phyloP scores from a whole-genome alignment of 2,113 vertebrate genomes.

The Amphiprion ocellaris region DNA sequence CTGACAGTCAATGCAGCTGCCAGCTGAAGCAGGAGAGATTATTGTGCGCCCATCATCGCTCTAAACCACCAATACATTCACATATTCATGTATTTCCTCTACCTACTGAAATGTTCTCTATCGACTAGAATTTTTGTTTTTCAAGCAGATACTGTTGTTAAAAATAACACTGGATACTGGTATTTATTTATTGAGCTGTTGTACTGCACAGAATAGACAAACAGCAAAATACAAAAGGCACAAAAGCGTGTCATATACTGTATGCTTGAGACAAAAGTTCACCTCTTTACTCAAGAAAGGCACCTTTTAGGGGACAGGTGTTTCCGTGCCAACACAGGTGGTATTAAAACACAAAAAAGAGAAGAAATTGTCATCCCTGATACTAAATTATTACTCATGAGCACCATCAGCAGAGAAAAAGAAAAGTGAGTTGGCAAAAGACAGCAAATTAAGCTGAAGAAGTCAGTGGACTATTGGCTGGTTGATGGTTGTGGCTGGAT shows the following conservation, averaged over 20 bases:
- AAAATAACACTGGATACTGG: background rate
- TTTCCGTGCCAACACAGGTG: background rate
- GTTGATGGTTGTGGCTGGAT: too few species aligned
- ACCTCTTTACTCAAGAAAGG: background rate
- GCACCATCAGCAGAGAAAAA: background rate
- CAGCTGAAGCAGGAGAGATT: constrained; percentile 29
- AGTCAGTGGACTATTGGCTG: too few species aligned
- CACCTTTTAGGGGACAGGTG: background rate
- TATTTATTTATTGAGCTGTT: background rate
- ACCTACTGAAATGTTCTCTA: background rate
- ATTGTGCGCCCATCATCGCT: background rate
- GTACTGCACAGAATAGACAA: background rate
- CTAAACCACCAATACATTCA: background rate
- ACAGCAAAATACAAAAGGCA: background rate
- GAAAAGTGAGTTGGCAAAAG: background rate
- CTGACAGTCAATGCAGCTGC: constrained; percentile 14
- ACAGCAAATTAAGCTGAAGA: background rate
- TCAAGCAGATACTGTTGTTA: background rate
- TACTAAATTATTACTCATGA: background rate
- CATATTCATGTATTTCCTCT: background rate
- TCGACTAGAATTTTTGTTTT: background rate
- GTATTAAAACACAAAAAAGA: background rate
- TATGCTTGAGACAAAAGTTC: background rate
- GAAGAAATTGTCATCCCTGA: background rate
- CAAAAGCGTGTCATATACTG: background rate